phyloP scores from a whole-genome alignment of 2,888 invertebrate genomes.

The Rhingia campestris region DNA sequence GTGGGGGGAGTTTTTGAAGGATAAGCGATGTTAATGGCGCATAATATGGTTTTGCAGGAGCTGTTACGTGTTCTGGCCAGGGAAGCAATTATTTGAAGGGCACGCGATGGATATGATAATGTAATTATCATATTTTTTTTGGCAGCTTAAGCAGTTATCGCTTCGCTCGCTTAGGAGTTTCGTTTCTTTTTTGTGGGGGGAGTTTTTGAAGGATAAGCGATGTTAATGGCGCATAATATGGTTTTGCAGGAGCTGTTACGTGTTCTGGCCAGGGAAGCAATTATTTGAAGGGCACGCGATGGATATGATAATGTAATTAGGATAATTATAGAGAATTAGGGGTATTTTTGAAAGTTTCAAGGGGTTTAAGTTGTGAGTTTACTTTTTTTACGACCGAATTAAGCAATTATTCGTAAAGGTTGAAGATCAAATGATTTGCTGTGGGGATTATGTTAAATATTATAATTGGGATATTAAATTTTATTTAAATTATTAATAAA shows the following conservation, averaged over 20 bases:
- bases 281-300: constrained; percentile 31
- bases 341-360: constrained; percentile 11
- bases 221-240: constrained; percentile 39
- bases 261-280: constrained; percentile 1
- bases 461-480: no score
- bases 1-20: constrained; percentile 20
- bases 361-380: constrained; percentile 1
- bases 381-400: not conserved
- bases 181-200: constrained; percentile 13
- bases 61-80: not conserved
- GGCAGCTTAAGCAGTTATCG: constrained; percentile 53
- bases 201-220: constrained; percentile 39
- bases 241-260: not conserved
- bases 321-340: constrained; percentile 33
- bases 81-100: constrained; percentile 23
- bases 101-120: constrained; percentile 40
- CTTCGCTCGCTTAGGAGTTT: constrained; percentile 34
- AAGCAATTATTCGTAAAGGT: not conserved
- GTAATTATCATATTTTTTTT: no score
- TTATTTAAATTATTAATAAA: no score
- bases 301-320: constrained; percentile 56
- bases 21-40: constrained; percentile 43
- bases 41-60: constrained; percentile 15
- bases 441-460: no score
- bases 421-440: not conserved